Conservation (phyloP, 2,797 vertebrate species). For the Ambastaia sidthimunki region DNA sequence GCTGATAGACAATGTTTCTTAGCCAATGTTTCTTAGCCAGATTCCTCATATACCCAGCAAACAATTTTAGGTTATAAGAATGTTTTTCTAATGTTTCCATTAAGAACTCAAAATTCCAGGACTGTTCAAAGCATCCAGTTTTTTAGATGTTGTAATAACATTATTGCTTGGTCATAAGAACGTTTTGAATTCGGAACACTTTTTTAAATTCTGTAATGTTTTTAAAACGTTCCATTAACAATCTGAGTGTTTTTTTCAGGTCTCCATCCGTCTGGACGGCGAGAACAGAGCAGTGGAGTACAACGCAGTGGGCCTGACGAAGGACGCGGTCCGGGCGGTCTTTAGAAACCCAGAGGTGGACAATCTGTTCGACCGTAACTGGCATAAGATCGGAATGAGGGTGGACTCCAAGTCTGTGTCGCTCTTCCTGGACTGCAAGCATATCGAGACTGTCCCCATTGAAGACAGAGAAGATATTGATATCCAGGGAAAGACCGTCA, state of each 20-base stretch:
- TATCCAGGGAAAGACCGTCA: slow-evolving; percentile 94
- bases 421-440: slow-evolving; percentile 91
- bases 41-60: too few species aligned
- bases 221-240: too few species aligned
- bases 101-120: too few species aligned
- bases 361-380: slow-evolving; percentile 91
- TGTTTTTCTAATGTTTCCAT: too few species aligned
- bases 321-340: slow-evolving; percentile 89
- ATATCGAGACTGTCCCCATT: slow-evolving; percentile 88
- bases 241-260: slow-evolving; percentile 75
- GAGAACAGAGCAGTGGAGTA: slow-evolving; percentile 94
- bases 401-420: slow-evolving; percentile 87
- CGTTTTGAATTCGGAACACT: too few species aligned
- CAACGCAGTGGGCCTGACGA: slow-evolving; percentile 87
- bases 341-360: slow-evolving; percentile 84
- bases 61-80: too few species aligned
- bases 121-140: too few species aligned
- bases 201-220: too few species aligned
- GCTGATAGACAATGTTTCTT: too few species aligned
- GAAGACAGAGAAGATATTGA: slow-evolving; percentile 94
- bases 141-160: too few species aligned
- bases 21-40: too few species aligned
- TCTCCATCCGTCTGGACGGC: slow-evolving; percentile 92
- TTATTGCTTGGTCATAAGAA: too few species aligned
- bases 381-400: slow-evolving; percentile 95